A percentile compares a stretch with the other conserved stretches of the same genome.
Conservation (phyloP, 2,888 invertebrate species). For the Sesia bembeciformis region DNA sequence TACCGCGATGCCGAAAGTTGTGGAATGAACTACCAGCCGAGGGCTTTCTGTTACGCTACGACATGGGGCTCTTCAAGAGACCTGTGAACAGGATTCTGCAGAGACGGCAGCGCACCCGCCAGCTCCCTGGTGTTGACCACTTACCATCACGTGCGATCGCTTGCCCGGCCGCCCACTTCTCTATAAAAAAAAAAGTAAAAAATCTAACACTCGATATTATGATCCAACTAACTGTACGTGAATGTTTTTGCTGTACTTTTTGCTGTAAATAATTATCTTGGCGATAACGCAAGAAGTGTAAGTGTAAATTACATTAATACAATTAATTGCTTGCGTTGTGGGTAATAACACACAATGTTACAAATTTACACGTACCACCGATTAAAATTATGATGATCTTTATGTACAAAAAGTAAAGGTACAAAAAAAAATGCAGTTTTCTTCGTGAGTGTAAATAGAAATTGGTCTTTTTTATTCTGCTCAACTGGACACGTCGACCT, state of each 20-base stretch:
- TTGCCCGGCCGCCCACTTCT: too few relatives aligned
- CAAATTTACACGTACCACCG: neutral
- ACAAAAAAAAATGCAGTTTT: neutral
- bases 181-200: too few relatives aligned
- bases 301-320: neutral
- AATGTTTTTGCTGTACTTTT: conserved; percentile 1
- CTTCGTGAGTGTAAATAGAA: neutral
- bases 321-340: neutral
- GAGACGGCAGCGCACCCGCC: too few relatives aligned
- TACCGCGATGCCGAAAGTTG: too few relatives aligned
- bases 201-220: too few relatives aligned
- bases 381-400: neutral
- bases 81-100: too few relatives aligned
- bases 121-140: too few relatives aligned
- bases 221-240: too few relatives aligned
- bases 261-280: neutral
- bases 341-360: neutral
- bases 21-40: too few relatives aligned
- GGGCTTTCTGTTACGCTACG: too few relatives aligned
- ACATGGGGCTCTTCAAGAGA: too few relatives aligned
- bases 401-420: neutral
- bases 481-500: conserved; percentile 37
- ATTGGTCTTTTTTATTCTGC: conserved; percentile 5
- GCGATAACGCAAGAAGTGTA: neutral
- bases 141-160: too few relatives aligned